Base-by-base conservation (phyloP, 2,888 invertebrate genomes). In the Crepidodera aurea region DNA sequence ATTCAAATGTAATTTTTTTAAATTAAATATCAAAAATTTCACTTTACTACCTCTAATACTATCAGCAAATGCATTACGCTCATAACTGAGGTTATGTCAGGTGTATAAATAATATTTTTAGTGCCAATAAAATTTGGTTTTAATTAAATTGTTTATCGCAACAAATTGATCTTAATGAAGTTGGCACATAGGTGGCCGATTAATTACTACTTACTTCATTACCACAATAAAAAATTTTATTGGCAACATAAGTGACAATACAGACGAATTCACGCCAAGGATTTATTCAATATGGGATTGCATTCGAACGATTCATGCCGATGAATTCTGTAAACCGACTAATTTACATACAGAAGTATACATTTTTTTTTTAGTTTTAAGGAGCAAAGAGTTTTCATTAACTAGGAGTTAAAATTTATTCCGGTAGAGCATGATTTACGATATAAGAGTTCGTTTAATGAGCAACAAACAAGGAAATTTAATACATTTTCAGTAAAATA, bases 151-250 rank as follows among this genome's bases (percentile, higher is more conserved):
- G 68, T 68, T 68, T 69, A 63, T 66, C 62, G 32, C 25, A 60
- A 65, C 62, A 64, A 64, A 69, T 65, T 68, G 66, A 65, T 65
- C 64, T 63, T 69, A 65, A 69, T 67, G 64, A 66, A 66, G 39
- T 46, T 39, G 57, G 57, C 46, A 50, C 61, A 63, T 65, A 66
- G 69, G 70, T 67, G 70, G 70, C 65, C 67, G 44, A 66, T 63
- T 64, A 62, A 60, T 64, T 57, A 59, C 27, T 48, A 29, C 40
- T 8, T 27, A 48, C 13, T 48, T 16, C 29, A 27, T 48, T 58
- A 22, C 46, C 25, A 39, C 46, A 34, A 57, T 32, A 22, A 44
- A 62, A 58, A 46, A 50, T 54, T 51, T 54, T 51, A 57, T 53
- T 53, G 53, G 40, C 32, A 40, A 51, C 29, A 13, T 1, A 19